Evolutionary conservation across 1,140 invertebrate genomes (phyloP), one percentile per base, ranked within the genome.

Genomic region (Cyclargus thomasi): DNA sequence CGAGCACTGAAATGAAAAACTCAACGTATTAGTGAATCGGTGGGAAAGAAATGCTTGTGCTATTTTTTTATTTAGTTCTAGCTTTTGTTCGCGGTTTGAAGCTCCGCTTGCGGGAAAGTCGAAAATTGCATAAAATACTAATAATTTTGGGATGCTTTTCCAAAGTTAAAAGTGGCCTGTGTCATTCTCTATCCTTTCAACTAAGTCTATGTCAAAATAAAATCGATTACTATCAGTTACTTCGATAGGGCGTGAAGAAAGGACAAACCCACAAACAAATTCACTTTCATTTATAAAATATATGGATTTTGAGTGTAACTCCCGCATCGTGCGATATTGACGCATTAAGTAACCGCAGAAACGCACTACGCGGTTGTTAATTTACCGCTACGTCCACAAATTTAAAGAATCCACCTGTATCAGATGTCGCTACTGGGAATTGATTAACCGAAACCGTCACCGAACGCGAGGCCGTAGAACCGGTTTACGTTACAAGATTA

Each of bases 401-500:
- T n/a, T 53, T 53, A 20, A 55, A 18, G 53, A 55, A n/a, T 53
- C 18, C 39, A 20, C 17, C 55, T 59, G 55, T 59, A 59, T 59
- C 17, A 59, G 18, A 18, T 59, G 18, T 20, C 55, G 6, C 20
- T 20, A 59, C 17, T 59, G 55, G 18, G 55, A 59, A 59, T 59
- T 59, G 55, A 59, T 59, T 59, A 59, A 59, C 18, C 20, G 55
- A 59, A 59, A 59, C 55, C 55, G 55, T 59, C 55, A 55, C n/a
- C 53, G 10, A 11, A 59, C 55, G 18, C 18, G 18, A 11, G 55
- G 55, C 55, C 55, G 18, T 20, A 8, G 55, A 59, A 59, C 55
- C 63, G 63, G 29, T 36, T 64, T n/a, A 16, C 18, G 35, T 66
- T 57, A 66, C 67, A 67, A 67, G 53, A 65, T 18, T 73, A 73